A percentile compares a stretch with the other conserved stretches of the same genome.
Evolutionary conservation across 2,113 vertebrate genomes (phyloP).

Genomic region (Coryphaenoides rupestris): DNA sequence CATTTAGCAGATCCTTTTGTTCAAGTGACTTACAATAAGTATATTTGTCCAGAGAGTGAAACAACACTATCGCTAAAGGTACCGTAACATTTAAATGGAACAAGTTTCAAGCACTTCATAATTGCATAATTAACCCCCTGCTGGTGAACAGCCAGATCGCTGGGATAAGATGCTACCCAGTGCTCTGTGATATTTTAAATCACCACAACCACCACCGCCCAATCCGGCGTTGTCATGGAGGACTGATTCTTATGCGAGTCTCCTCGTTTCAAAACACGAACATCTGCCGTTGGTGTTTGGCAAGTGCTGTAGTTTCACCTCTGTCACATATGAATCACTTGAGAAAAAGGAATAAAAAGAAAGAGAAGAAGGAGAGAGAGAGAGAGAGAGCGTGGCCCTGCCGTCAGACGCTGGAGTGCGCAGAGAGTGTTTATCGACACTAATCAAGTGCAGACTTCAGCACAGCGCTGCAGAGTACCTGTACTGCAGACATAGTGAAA

Average conservation of each 20-base stretch:
- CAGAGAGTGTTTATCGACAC: constrained; percentile 40
- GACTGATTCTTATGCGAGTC: constrained; percentile 9
- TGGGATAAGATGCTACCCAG: no score
- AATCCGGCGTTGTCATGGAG: neutral
- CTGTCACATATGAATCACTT: constrained; percentile 35
- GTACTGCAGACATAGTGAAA: constrained; percentile 36
- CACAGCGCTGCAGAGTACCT: constrained; percentile 14
- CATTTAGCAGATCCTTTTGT: no score
- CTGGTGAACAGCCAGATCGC: no score
- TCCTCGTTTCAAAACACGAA: constrained; percentile 29
- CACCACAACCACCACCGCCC: no score
- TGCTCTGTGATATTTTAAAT: no score
- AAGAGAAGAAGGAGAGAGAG: neutral
- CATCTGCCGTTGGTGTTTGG: constrained; percentile 43
- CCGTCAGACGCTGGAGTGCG: constrained; percentile 13
- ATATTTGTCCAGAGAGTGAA: no score
- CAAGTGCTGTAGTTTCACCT: constrained; percentile 26
- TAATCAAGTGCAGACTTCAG: constrained; percentile 31
- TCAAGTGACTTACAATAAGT: no score
- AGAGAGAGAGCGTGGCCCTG: constrained; percentile 6
- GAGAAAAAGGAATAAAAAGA: neutral
- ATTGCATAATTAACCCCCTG: no score
- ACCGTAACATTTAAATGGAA: no score
- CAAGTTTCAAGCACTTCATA: no score
- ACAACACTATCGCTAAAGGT: no score